Percentiles rank a stretch among this genome's conserved stretches.
Conservation (phyloP, 2,888 invertebrate genomes). For the Chymomyza procnemis region DNA sequence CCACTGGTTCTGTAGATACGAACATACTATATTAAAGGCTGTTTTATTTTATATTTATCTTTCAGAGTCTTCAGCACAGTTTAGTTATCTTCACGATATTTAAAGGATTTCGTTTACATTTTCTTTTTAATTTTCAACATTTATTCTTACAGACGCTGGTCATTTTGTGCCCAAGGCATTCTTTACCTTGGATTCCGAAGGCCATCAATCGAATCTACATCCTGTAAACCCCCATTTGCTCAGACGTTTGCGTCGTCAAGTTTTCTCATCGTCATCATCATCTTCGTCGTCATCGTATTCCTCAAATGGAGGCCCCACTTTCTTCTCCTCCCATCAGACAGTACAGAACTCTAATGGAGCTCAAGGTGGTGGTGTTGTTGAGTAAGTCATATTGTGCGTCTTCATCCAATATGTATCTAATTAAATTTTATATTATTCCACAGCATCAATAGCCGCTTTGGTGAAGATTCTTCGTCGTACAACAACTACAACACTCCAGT, state of each 20-base stretch:
- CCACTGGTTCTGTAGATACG: too few species aligned
- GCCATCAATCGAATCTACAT: conserved; percentile 70
- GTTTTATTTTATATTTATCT: too few species aligned
- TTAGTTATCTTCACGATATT: too few species aligned
- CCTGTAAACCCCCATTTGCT: conserved; percentile 68
- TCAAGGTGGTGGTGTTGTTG: conserved; percentile 3
- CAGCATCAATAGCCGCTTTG: conserved; percentile 32
- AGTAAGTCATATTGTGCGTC: not conserved
- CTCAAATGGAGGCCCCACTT: conserved; percentile 39
- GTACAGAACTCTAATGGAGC: conserved; percentile 4
- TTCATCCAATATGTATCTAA: not conserved
- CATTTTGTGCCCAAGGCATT: conserved; percentile 73
- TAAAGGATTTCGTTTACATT: too few species aligned
- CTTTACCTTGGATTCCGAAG: conserved; percentile 72
- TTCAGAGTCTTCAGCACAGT: too few species aligned
- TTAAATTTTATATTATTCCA: conserved; percentile 1
- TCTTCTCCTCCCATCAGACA: conserved; percentile 34
- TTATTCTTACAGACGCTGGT: conserved; percentile 55
- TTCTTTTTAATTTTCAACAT: not conserved
- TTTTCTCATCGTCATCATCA: conserved; percentile 46
- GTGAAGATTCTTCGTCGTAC: conserved; percentile 3
- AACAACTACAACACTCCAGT: not conserved
- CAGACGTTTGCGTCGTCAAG: conserved; percentile 69
- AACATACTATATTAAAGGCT: too few species aligned
- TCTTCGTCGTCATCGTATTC: conserved; percentile 54